Conservation (phyloP, 2,797 vertebrate species). For the Micrastur ruficollis region DNA sequence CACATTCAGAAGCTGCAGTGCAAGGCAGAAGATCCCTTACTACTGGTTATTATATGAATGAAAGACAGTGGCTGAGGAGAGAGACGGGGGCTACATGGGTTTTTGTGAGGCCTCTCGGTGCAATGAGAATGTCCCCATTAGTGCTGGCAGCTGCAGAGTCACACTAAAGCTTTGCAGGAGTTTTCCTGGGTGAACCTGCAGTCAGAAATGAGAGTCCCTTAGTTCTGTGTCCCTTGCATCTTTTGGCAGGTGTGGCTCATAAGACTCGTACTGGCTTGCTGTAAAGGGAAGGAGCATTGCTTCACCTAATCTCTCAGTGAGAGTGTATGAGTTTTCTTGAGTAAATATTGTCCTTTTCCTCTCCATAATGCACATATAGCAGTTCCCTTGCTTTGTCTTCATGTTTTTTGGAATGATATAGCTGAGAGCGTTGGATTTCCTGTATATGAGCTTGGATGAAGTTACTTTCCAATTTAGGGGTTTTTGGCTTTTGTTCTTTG, state of each 20-base stretch:
- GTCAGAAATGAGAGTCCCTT: not conserved
- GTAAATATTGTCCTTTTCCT: not conserved
- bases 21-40: not conserved
- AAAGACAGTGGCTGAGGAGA: not conserved
- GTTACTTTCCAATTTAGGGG: slow-evolving; percentile 36
- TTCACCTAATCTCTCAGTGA: not conserved
- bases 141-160: not conserved
- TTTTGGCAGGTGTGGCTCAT: not conserved
- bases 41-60: not conserved
- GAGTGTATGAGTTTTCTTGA: not conserved
- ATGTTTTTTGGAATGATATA: slow-evolving; percentile 12
- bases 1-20: not conserved
- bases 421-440: slow-evolving; percentile 38
- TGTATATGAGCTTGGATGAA: slow-evolving; percentile 1
- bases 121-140: not conserved
- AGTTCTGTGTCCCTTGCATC: not conserved
- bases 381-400: not conserved
- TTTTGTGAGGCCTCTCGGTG: not conserved
- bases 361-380: not conserved
- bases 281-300: not conserved
- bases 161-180: not conserved
- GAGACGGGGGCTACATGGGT: not conserved
- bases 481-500: slow-evolving; percentile 57
- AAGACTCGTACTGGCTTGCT: not conserved
- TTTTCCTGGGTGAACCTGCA: not conserved